Evolutionary conservation across 2,113 vertebrate species (phyloP), one percentile per base, ranked within the genome.

Genomic region (Campylorhamphus procurvoides): DNA sequence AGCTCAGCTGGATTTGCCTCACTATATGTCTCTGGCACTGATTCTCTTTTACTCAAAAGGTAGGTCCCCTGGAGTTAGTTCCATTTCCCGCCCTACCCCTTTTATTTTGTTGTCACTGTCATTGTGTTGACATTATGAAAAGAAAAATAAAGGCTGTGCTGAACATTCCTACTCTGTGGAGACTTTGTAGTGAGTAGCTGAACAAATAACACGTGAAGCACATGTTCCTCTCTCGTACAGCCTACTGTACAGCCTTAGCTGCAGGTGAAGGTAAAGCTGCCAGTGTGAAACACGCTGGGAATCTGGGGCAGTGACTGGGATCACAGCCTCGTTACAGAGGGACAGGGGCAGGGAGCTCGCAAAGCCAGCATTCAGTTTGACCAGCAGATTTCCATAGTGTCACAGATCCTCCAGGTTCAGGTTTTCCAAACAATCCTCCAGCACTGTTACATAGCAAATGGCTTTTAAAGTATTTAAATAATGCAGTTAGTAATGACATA

Each of bases 11-110:
- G 14, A 33, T 19, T 92, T 47, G 8, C 25, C 42, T 12, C 53
- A 14, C 17, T 1, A 2, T 23, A 9, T 4, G 13, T 18, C 49
- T 59, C 50, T 33, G 5, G 27, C 68, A 47, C 2, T 9, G 14
- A 18, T 47, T 47, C 16, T 58, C n/a, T 64, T 44, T 24, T 20
- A 64, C 10, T 1, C 62, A 58, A 29, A 67, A 80, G 14, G 16
- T 40, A 53, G 8, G 2, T 18, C 27, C 16, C 39, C 25, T 46
- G 16, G 20, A 84, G 16, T n/a, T 29, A 39, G 13, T 31, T 50
- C 11, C 23, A 4, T n/a, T 93, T 81, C 18, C 23, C 20, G 9
- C 17, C 42, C 64, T 42, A 37, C 4, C 18, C 18, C 19, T 72
- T 78, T 60, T 47, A 40, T 62, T 94, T 76, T 79, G 20, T 35